phyloP scores from a whole-genome alignment of 2,797 vertebrate genomes.

The Chromis chromis region DNA sequence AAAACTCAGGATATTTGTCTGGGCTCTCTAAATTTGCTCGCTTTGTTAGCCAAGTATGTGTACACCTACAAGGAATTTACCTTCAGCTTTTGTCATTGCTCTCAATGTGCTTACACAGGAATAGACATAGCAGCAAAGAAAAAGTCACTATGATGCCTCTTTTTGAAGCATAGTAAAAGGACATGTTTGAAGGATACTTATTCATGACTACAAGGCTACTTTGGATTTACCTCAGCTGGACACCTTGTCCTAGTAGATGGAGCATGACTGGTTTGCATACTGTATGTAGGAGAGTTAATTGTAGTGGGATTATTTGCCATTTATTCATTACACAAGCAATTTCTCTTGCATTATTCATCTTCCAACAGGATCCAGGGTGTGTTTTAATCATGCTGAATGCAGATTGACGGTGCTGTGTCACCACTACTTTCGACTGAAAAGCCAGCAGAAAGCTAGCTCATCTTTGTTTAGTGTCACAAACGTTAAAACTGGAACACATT shows the following conservation, averaged over 20 bases:
- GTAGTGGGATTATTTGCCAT: conserved; percentile 83
- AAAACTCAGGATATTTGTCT: conserved; percentile 5
- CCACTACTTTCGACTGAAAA: conserved; percentile 73
- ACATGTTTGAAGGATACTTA: conserved; percentile 24
- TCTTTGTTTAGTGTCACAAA: conserved; percentile 67
- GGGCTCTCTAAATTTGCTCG: conserved; percentile 1
- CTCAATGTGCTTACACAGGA: no score
- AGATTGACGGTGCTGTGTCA: conserved; percentile 82
- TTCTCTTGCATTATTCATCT: conserved; percentile 83
- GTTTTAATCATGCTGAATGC: conserved; percentile 83
- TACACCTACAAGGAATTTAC: no score
- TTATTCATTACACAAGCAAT: conserved; percentile 83
- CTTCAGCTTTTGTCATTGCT: no score
- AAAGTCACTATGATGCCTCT: conserved; percentile 17
- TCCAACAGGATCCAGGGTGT: conserved; percentile 76
- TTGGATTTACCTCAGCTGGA: conserved; percentile 66
- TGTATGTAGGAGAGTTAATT: conserved; percentile 76
- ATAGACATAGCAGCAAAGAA: not conserved
- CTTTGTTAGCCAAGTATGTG: no score
- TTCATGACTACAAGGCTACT: conserved; percentile 44
- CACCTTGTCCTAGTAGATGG: conserved; percentile 66
- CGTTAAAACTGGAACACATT: conserved; percentile 77
- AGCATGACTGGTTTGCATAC: conserved; percentile 74
- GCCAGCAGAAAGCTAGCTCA: conserved; percentile 58
- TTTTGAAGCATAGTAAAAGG: conserved; percentile 24